These are phyloP conservation scores for Agapostemon virescens DNA, from an alignment of 2,888 invertebrate species.

Conservation along the genomic window DNA sequence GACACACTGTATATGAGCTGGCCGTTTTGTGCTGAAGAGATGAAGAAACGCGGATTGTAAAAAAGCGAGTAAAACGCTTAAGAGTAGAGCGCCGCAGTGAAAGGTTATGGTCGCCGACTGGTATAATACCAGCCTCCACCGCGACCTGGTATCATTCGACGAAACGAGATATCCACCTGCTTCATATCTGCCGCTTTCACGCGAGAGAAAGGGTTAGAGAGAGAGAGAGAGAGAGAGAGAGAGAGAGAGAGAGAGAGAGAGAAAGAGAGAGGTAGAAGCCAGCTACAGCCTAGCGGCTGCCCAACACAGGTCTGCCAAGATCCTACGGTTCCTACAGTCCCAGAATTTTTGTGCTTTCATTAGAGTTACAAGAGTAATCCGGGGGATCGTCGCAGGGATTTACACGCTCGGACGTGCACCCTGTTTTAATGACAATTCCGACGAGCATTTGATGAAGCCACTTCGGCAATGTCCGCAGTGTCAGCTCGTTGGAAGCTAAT, in stretches of 20 bases:
- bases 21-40: conserved; percentile 35
- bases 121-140: conserved; percentile 44
- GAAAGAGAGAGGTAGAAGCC: neutral
- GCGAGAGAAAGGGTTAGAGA: neutral
- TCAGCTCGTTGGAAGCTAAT: neutral
- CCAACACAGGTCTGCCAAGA: conserved; percentile 24
- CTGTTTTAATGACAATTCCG: neutral
- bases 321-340: neutral
- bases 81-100: conserved; percentile 45
- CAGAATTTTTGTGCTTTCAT: conserved; percentile 30
- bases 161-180: conserved; percentile 53
- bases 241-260: neutral
- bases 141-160: conserved; percentile 41
- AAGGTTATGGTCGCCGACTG: conserved; percentile 51
- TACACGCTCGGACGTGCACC: neutral
- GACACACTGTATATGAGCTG: conserved; percentile 16
- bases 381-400: neutral
- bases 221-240: neutral
- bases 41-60: conserved; percentile 54
- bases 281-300: neutral
- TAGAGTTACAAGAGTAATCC: conserved; percentile 19
- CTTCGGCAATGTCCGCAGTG: neutral
- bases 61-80: conserved; percentile 55
- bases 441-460: neutral
- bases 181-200: conserved; percentile 48